phyloP scores from a whole-genome alignment of 2,113 vertebrate species.

The Dipodomys stephensi region DNA sequence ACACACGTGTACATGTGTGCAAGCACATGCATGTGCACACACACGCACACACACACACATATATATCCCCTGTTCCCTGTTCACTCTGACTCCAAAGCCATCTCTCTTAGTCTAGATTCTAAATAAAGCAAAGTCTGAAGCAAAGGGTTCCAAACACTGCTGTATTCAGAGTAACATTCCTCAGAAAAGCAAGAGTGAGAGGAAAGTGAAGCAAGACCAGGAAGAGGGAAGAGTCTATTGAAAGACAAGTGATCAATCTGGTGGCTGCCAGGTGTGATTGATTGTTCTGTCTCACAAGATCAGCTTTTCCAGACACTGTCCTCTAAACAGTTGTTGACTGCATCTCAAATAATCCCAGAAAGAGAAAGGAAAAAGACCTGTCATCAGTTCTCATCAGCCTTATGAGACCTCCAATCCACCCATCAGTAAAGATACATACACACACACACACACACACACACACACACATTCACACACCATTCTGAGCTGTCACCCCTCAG shows the following conservation, averaged over 20 bases:
- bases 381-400: not conserved
- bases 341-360: not conserved
- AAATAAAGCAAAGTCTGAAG: constrained; percentile 22
- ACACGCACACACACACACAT: no score
- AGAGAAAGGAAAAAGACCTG: not conserved
- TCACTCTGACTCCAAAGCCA: not conserved
- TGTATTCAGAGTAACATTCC: not conserved
- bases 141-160: not conserved
- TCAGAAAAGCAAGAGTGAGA: not conserved
- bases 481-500: not conserved
- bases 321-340: not conserved
- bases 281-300: not conserved
- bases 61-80: not conserved
- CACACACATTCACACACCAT: not conserved
- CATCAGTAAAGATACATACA: not conserved
- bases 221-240: not conserved
- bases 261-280: not conserved
- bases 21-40: no score
- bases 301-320: not conserved
- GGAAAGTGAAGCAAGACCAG: not conserved
- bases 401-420: not conserved
- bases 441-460: no score
- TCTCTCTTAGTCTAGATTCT: constrained; percentile 25
- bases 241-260: not conserved
- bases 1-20: not conserved